Evolutionary conservation across 2,113 vertebrate species (phyloP).

Genomic region (Camelus dromedarius): DNA sequence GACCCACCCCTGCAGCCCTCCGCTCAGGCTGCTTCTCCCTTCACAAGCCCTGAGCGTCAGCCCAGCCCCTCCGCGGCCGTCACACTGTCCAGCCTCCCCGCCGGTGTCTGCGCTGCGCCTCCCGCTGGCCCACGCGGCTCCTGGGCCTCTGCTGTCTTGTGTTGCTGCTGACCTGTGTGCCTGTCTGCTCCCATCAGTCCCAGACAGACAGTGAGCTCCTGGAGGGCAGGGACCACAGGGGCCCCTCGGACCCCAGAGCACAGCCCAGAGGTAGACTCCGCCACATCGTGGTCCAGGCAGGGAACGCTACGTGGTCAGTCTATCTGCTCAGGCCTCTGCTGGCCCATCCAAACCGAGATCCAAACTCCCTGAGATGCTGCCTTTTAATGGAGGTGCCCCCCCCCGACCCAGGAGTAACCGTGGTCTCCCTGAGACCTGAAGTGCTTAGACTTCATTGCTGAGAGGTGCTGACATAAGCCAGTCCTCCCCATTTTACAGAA

Average conservation of each 20-base stretch:
- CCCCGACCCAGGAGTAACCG: not conserved
- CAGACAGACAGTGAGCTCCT: not conserved
- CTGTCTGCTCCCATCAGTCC: not conserved
- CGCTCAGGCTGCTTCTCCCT: rapidly evolving
- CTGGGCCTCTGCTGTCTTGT: not conserved
- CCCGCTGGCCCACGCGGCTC: rapidly evolving
- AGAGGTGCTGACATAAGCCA: not conserved
- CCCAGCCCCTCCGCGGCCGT: rapidly evolving
- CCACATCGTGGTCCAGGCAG: not conserved
- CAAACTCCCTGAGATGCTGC: not conserved
- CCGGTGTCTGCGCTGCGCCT: not conserved
- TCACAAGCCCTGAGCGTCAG: not conserved
- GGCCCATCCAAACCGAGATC: not conserved
- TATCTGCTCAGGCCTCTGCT: not conserved
- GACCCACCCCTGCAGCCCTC: not conserved
- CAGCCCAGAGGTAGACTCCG: not conserved
- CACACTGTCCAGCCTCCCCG: rapidly evolving
- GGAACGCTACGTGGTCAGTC: not conserved
- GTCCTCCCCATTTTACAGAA: not conserved
- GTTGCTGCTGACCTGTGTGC: not conserved
- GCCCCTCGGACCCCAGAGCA: not conserved
- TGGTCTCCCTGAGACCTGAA: not conserved
- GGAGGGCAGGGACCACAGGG: not conserved
- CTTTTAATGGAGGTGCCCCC: not conserved
- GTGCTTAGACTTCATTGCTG: not conserved